These are phyloP conservation scores for Aurelia aurita DNA, from an alignment of 30 jellyfish, hydroid and myxozoan species.

Conservation along the genomic window DNA sequence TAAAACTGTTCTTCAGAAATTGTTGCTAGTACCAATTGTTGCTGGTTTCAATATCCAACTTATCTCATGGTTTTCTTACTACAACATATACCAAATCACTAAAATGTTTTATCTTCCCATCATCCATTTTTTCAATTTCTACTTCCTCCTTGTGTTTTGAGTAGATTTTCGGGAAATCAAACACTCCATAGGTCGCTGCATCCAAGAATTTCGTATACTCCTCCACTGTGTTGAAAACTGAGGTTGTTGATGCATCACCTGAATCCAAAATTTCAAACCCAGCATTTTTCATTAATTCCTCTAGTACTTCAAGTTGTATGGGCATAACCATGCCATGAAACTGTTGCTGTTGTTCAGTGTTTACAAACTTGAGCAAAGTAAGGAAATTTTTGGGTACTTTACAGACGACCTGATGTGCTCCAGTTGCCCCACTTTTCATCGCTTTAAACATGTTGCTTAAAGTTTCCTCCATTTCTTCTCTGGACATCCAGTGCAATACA, in stretches of 20 bases:
- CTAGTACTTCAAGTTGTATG: not conserved
- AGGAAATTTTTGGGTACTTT: slow-evolving; percentile 2
- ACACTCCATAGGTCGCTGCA: not conserved
- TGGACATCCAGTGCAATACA: slow-evolving; percentile 32
- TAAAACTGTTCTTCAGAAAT: too few relatives aligned
- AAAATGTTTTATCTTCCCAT: not conserved
- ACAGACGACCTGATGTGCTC: not conserved
- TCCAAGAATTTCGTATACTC: not conserved
- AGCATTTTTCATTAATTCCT: not conserved
- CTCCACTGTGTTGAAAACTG: not conserved
- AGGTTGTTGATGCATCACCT: not conserved
- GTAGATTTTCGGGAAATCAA: not conserved
- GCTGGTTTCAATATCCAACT: too few relatives aligned
- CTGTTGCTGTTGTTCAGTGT: not conserved
- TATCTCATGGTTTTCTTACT: not conserved
- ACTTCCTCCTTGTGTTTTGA: not conserved
- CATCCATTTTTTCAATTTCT: not conserved
- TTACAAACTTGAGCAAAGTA: slow-evolving; percentile 6
- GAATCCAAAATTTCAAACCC: slow-evolving; percentile 12
- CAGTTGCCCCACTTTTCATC: slow-evolving; percentile 21
- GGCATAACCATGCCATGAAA: not conserved
- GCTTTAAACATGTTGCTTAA: slow-evolving; percentile 1
- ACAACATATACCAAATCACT: not conserved
- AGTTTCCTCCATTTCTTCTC: slow-evolving; percentile 10
- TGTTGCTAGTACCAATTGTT: too few relatives aligned